These are phyloP conservation scores for Andrena marginata DNA, from an alignment of 2,888 invertebrate species.

Conservation along the genomic window DNA sequence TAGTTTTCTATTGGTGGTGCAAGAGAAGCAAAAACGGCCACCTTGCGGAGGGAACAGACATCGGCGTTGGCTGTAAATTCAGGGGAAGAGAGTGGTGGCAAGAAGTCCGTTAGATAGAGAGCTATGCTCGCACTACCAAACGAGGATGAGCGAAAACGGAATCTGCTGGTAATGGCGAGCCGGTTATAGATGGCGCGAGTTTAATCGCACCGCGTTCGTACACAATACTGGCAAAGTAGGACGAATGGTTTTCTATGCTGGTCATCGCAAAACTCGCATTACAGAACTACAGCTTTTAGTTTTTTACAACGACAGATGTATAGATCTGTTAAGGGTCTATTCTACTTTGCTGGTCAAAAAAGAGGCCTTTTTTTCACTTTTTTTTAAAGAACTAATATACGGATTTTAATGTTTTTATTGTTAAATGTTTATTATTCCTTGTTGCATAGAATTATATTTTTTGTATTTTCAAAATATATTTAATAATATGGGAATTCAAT, in stretches of 20 bases:
- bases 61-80: constrained; percentile 63
- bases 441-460: too few species aligned
- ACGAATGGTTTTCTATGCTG: constrained; percentile 20
- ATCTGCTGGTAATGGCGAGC: constrained; percentile 42
- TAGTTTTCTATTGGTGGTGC: neutral
- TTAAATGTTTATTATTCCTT: too few species aligned
- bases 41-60: constrained; percentile 33
- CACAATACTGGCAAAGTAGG: constrained; percentile 24
- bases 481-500: too few species aligned
- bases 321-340: neutral
- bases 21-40: constrained; percentile 35
- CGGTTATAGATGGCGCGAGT: constrained; percentile 31
- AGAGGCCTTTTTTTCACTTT: too few species aligned
- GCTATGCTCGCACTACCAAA: neutral
- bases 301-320: constrained; percentile 22
- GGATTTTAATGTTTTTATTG: too few species aligned
- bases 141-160: constrained; percentile 41
- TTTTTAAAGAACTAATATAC: too few species aligned
- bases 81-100: constrained; percentile 32
- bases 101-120: constrained; percentile 48
- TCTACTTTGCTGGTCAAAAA: too few species aligned
- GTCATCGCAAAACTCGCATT: constrained; percentile 20
- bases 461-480: too few species aligned
- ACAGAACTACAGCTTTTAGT: constrained; percentile 13
- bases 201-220: constrained; percentile 22